Evolutionary conservation across 2,113 vertebrate species (phyloP), one percentile per base, ranked within the genome.

Genomic region (Nyctibius bracteatus): DNA sequence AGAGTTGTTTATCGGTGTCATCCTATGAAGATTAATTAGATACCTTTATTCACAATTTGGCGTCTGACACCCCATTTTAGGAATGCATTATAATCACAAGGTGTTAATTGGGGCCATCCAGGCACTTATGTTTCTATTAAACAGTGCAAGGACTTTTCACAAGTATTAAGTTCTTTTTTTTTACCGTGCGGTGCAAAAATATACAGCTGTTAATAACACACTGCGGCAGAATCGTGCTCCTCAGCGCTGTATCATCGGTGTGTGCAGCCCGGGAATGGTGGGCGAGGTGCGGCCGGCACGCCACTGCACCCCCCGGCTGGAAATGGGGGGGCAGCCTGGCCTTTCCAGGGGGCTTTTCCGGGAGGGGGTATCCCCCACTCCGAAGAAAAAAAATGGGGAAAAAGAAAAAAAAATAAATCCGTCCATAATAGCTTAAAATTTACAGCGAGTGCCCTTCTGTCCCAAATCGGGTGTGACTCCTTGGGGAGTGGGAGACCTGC

Each of bases 41-140:
- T 98, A 97, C 97, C 98, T 98, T 97, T 98, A 97, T 98, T 98
- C 98, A 96, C 98, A 98, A 98, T 98, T 98, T 97, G 98, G 97
- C 92, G 98, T 98, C 98, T 98, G 98, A 98, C 98, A 98, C 98
- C 94, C 97, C 97, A 62, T 98, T 97, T 98, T 97, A 98, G 98
- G 98, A 99, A 98, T 98, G 98, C 98, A 98, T 98, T 98, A 99
- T 99, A 98, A 98, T 99, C 99, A 99, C 98, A 98, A 99, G 99
- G 99, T 99, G 99, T 99, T 99, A 99, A 99, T 99, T 99, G 99
- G 99, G 99, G 98, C 98, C 99, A 99, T 98, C 98, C 98, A 99
- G 98, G 98, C 98, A 99, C 98, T 98, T 99, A 98, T 97, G 98
- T 98, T 99, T 98, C 98, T 98, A 98, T 99, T 99, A 99, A 99